A percentile compares a stretch with the other conserved stretches of the same genome.
Evolutionary conservation across 2,797 vertebrate species (phyloP).

Genomic region (Salmo trutta): DNA sequence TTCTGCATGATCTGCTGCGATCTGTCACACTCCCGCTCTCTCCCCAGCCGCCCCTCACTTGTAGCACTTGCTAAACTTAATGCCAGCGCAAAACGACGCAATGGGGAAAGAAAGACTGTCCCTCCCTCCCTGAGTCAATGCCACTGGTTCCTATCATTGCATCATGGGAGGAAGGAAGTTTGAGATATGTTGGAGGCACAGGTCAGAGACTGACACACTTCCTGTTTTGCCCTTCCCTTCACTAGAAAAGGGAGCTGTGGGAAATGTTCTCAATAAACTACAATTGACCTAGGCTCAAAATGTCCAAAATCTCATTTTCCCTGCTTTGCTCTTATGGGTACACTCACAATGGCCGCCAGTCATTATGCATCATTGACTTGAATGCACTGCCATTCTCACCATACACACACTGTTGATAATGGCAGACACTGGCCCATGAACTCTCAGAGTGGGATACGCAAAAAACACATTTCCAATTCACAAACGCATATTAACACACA

Average conservation of each 20-base stretch:
- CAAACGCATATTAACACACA: no score
- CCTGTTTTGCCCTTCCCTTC: background rate
- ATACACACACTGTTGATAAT: no score
- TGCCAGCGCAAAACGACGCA: constrained; percentile 29
- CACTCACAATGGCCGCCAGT: no score
- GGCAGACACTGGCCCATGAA: no score
- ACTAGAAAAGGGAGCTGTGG: background rate
- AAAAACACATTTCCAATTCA: no score
- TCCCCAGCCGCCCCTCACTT: constrained; percentile 59
- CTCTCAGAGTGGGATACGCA: no score
- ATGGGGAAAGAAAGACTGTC: constrained; percentile 25
- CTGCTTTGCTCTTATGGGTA: no score
- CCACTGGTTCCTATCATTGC: constrained; percentile 28
- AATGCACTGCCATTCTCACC: constrained; percentile 8
- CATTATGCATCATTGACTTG: background rate
- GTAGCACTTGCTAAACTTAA: constrained; percentile 62
- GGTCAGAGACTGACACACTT: background rate
- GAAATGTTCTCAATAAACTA: constrained; percentile 2
- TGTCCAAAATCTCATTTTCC: background rate
- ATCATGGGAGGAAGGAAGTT: background rate
- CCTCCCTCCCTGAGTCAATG: constrained; percentile 22
- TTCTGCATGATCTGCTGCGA: constrained; percentile 82
- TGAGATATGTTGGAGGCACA: background rate
- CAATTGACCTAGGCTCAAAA: background rate
- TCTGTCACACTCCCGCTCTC: constrained; percentile 72